Evolutionary conservation across 2,113 vertebrate species (phyloP), one percentile per base, ranked within the genome.

Genomic region (Chrysochloris asiatica): DNA sequence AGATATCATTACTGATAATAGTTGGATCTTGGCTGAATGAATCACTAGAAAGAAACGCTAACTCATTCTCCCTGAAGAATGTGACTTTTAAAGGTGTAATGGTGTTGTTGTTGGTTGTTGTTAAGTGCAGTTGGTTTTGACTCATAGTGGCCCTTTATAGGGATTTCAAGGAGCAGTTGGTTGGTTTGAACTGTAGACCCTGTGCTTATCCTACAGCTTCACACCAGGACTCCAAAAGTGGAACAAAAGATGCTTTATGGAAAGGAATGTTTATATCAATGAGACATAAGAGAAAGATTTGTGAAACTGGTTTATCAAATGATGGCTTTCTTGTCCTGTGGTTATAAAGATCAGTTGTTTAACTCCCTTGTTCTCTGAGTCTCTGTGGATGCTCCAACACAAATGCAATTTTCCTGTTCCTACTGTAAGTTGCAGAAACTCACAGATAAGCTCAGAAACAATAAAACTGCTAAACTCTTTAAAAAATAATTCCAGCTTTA

Each of bases 401-500:
- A 72, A 26, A 19, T 8, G 16, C 2, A 38, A 14, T 13, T 41
- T 67, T 38, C 28, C 54, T 71, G 13, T 9, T 67, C 28, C 6
- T 59, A 8, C 6, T 1, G 8, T 1, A 48, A 77, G 16, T 22
- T 28, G 10, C n/a, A 75, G 28, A 30, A 75, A 56, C 11, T 38
- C 72, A 24, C 1, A 14, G 47, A 86, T 56, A 45, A 73, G 3
- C 9, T 1, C 54, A 48, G 38, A 50, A 36, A n/a, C n/a, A 71
- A 19, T 11, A 72, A n/a, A n/a, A 67, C 1, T 21, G 21, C 52
- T 10, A 9, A 72, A 67, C 17, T 80, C 61, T 80, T 61, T 48
- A 6, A 11, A 69, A 38, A 75, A 72, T 33, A 73, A 87, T 67
- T 63, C 16, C 47, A 72, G 19, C 71, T 95, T 91, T 93, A 56